These are phyloP conservation scores for Rhabdornis inornatus DNA, from an alignment of 2,113 vertebrate genomes.

Conservation along the genomic window DNA sequence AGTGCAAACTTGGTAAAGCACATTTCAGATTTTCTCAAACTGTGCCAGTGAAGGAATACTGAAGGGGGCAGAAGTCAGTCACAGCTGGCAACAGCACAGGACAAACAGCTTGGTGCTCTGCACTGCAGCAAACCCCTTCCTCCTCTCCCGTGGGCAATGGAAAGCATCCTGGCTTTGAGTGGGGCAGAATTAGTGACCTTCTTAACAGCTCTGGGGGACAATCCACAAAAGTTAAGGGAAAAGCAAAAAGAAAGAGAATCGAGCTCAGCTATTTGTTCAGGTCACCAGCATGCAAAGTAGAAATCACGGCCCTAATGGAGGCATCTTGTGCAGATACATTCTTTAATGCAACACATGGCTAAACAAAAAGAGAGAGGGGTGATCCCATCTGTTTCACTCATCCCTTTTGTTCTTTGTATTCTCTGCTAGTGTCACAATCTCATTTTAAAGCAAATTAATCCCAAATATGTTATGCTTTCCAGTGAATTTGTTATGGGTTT, in stretches of 20 bases:
- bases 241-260: not conserved
- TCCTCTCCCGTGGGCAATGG: not conserved
- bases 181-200: not conserved
- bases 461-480: not conserved
- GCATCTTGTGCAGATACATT: not conserved
- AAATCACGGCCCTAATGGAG: not conserved
- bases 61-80: constrained; percentile 17
- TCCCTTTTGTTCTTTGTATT: not conserved
- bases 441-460: not conserved
- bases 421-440: not conserved
- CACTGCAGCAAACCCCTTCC: not conserved
- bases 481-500: not conserved
- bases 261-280: constrained; percentile 10
- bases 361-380: not conserved
- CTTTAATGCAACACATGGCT: not conserved
- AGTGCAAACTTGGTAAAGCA: not conserved
- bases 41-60: not conserved
- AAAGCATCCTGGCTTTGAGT: not conserved
- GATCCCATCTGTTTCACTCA: not conserved
- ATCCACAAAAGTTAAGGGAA: constrained; percentile 2
- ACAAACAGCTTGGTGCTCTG: fast-evolving
- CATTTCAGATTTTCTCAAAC: not conserved
- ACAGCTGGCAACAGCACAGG: not conserved
- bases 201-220: not conserved
- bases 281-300: not conserved